Conservation (phyloP, 2,113 vertebrate genomes). For the Fukomys damarensis region DNA sequence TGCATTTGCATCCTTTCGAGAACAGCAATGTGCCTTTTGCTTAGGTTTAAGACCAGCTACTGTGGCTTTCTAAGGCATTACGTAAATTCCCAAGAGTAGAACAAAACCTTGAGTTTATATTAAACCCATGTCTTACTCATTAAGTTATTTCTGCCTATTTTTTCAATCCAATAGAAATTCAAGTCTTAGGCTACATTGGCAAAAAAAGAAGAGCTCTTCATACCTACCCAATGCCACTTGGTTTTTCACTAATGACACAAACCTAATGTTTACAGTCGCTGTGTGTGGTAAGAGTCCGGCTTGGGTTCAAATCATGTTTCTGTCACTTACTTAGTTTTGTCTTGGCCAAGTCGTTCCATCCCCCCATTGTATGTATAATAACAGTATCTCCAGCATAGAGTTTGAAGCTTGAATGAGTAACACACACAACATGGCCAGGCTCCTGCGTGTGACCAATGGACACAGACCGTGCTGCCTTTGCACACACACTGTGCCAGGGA, state of each 20-base stretch:
- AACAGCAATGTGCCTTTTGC: neutral
- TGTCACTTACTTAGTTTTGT: neutral
- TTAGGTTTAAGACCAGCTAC: neutral
- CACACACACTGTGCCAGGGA: neutral
- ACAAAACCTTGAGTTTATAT: neutral
- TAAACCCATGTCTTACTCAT: neutral
- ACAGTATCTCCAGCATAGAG: neutral
- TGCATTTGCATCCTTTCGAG: neutral
- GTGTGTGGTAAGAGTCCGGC: neutral
- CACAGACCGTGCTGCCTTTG: neutral
- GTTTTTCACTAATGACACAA: neutral
- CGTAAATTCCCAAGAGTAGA: neutral
- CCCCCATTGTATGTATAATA: neutral
- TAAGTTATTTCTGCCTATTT: neutral
- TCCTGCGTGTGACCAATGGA: neutral
- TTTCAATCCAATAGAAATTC: neutral
- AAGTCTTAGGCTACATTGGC: neutral
- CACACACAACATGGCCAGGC: neutral
- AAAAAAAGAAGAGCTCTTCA: neutral
- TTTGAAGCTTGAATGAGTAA: neutral
- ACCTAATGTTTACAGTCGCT: neutral
- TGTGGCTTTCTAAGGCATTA: neutral
- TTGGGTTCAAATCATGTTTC: constrained; percentile 21
- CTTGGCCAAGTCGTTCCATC: neutral
- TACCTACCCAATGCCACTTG: neutral